phyloP scores from a whole-genome alignment of 2,113 vertebrate genomes.

The Petrocephalus zakoni region DNA sequence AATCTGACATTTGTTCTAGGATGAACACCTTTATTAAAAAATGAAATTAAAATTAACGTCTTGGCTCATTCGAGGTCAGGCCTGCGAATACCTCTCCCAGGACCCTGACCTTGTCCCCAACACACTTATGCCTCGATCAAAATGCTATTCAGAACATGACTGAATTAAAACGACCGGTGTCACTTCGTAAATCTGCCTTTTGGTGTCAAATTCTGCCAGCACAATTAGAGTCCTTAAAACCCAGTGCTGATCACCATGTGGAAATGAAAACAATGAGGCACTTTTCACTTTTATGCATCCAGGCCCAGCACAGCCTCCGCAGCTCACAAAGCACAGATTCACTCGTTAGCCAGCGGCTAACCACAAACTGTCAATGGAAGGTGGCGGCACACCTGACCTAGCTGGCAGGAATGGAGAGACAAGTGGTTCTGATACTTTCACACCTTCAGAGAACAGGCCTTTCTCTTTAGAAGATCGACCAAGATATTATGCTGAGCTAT shows the following conservation, averaged over 20 bases:
- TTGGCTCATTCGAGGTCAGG: background rate
- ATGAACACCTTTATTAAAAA: background rate
- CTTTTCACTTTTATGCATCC: background rate
- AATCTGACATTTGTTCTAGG: too few species aligned
- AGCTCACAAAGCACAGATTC: background rate
- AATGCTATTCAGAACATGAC: background rate
- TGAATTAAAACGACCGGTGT: background rate
- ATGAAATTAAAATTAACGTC: background rate
- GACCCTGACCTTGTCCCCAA: background rate
- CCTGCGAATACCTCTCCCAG: background rate
- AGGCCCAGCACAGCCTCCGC: background rate
- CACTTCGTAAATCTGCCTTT: background rate
- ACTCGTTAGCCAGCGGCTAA: background rate
- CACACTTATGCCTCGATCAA: background rate
- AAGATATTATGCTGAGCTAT: background rate
- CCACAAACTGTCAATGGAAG: background rate
- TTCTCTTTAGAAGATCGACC: background rate
- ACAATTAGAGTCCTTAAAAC: background rate
- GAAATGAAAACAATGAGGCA: background rate
- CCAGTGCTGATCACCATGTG: background rate
- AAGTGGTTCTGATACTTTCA: conserved; percentile 9
- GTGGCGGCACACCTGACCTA: background rate
- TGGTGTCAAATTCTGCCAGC: background rate
- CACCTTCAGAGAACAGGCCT: background rate
- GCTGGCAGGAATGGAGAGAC: background rate